phyloP scores from a whole-genome alignment of 2,113 vertebrate genomes.

The Siphamia tubifer region DNA sequence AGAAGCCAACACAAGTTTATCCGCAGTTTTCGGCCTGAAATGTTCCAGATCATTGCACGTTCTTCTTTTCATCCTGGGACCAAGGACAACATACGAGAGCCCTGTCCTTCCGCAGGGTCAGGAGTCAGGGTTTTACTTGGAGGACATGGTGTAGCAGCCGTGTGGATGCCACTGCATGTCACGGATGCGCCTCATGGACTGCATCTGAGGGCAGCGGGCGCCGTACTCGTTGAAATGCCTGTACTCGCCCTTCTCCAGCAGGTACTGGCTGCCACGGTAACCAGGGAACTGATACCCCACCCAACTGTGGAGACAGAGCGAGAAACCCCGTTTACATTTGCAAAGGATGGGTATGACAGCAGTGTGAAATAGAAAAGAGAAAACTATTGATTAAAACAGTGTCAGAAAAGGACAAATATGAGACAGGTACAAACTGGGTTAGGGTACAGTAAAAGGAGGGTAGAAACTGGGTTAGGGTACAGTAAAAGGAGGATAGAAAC shows the following conservation, averaged over 20 bases:
- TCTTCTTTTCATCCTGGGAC: too few species aligned
- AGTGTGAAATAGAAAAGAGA: background rate
- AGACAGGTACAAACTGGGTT: too few species aligned
- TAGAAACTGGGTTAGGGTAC: too few species aligned
- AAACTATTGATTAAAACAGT: too few species aligned
- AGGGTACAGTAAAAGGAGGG: too few species aligned
- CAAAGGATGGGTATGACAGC: background rate
- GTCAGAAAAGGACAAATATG: background rate
- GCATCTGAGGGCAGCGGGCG: slow-evolving; percentile 74
- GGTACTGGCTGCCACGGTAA: slow-evolving; percentile 77
- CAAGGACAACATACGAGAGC: too few species aligned
- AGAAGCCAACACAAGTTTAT: slow-evolving; percentile 45
- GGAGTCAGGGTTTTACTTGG: slow-evolving; percentile 78
- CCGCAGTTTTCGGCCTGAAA: too few species aligned
- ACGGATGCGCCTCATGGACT: slow-evolving; percentile 75
- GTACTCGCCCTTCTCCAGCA: slow-evolving; percentile 77
- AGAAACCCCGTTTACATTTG: background rate
- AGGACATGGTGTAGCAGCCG: slow-evolving; percentile 73
- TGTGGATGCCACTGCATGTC: slow-evolving; percentile 79
- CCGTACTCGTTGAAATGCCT: slow-evolving; percentile 78
- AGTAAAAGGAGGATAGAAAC: too few species aligned
- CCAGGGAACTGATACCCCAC: slow-evolving; percentile 82
- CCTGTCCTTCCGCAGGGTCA: too few species aligned
- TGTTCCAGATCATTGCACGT: too few species aligned
- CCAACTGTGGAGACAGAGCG: slow-evolving; percentile 57